These are phyloP conservation scores for Indicator indicator DNA, from an alignment of 2,113 vertebrate species.

Conservation along the genomic window DNA sequence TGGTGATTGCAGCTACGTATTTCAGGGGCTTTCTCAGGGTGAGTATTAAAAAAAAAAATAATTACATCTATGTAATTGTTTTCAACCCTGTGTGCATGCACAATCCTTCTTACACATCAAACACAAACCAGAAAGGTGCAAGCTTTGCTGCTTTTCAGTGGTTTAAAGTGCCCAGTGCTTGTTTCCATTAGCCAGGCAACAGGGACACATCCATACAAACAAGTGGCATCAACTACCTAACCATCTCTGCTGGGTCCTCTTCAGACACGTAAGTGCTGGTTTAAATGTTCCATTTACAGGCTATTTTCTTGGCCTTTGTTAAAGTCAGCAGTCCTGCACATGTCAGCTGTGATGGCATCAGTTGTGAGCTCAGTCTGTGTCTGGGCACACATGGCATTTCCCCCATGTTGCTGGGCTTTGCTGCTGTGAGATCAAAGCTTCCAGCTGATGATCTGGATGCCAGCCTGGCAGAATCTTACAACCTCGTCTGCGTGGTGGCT, in stretches of 20 bases:
- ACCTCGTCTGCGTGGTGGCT: accelerated
- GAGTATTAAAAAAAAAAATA: not conserved
- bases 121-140: accelerated
- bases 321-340: not conserved
- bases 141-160: not conserved
- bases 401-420: not conserved
- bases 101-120: not conserved
- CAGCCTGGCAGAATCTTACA: not conserved
- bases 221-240: not conserved
- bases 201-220: not conserved
- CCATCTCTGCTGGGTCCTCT: not conserved
- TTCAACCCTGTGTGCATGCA: not conserved
- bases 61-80: not conserved
- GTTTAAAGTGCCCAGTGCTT: accelerated
- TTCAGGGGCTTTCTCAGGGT: not conserved
- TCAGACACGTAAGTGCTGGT: accelerated
- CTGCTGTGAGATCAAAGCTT: not conserved
- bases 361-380: not conserved
- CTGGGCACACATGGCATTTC: not conserved
- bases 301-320: constrained; percentile 14
- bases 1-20: not conserved
- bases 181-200: not conserved
- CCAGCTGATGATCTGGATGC: accelerated
- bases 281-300: not conserved
- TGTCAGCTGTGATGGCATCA: not conserved